These are phyloP conservation scores for Rhodinocichla rosea DNA, from an alignment of 2,113 vertebrate genomes.

Conservation along the genomic window DNA sequence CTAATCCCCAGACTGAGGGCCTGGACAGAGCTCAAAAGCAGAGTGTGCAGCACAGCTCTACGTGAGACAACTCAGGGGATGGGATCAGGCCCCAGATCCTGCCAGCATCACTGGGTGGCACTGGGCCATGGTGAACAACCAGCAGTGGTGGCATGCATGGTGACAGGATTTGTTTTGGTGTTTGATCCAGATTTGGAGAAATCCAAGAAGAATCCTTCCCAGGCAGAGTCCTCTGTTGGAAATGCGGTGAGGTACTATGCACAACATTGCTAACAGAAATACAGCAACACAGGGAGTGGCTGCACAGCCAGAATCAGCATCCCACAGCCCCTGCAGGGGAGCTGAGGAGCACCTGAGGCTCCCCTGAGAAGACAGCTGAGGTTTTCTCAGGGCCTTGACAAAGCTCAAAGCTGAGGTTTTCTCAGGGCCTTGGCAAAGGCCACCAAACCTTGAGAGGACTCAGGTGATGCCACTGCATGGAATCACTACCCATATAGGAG, in stretches of 20 bases:
- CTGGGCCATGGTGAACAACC: not conserved
- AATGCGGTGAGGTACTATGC: not conserved
- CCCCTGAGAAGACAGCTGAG: not conserved
- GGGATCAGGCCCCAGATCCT: not conserved
- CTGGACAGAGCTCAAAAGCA: not conserved
- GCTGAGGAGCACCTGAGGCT: not conserved
- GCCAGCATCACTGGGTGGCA: accelerated
- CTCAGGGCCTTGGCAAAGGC: not conserved
- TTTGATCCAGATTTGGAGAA: not conserved
- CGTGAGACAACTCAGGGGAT: not conserved
- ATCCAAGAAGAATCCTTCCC: not conserved
- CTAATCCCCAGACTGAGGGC: not conserved
- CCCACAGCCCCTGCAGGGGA: accelerated
- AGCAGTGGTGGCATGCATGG: accelerated
- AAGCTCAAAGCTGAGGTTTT: not conserved
- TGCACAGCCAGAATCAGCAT: not conserved
- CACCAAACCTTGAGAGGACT: not conserved
- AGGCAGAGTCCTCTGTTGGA: accelerated
- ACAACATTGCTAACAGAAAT: not conserved
- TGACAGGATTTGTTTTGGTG: not conserved
- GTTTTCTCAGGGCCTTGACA: not conserved
- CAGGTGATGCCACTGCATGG: not conserved
- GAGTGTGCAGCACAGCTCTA: not conserved
- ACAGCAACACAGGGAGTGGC: accelerated
- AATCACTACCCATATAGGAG: not conserved